Base-by-base conservation (phyloP, 2,888 invertebrate genomes). In the Cepaea hortensis region DNA sequence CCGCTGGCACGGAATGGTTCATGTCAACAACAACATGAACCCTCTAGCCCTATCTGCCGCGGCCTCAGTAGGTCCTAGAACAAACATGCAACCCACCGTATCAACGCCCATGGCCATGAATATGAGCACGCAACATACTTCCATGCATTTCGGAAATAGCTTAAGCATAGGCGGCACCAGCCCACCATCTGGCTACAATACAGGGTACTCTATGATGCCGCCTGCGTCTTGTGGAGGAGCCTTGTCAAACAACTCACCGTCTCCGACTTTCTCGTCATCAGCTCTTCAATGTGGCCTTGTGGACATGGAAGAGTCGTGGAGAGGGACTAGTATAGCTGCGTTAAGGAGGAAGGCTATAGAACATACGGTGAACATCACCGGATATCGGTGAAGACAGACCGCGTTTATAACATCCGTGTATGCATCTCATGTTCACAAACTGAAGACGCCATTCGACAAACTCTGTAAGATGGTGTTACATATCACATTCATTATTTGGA, bases 61-160 rank as follows among this genome's bases (percentile, higher is more conserved):
- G 55, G 62, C 85, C 88, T 94, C 83, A 6, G 83, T 85, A 23
- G 83, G 87, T 55, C 93, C 92, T 35, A 91, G 94, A 84, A 93
- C 94, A 96, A 97, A 96, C 94, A 95, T 97, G 89, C 96, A 96
- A 61, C 97, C 97, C 86, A 89, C 90, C 94, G 80, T 89, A 35
- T 84, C 87, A 15, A 76, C 89, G 55, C 82, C 89, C 15, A 88
- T 89, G 76, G 81, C 88, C 50, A 87, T 89, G 73, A 88, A 89
- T 81, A 89, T 90, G 35, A 90, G 90, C 77, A 90, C 91, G 81
- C 89, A 87, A 20, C 55, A 35, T 9, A 85, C 80, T 76, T 61
- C 86, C 61, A 75, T 85, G 73, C 68, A 82, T 62, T 84, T 88
- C 18, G 61, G 68, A 9, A 82, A 84, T 80, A 79, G 65, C 15